Base-by-base conservation (phyloP, 2,113 vertebrate genomes). In the Apistogramma diplotaenia region DNA sequence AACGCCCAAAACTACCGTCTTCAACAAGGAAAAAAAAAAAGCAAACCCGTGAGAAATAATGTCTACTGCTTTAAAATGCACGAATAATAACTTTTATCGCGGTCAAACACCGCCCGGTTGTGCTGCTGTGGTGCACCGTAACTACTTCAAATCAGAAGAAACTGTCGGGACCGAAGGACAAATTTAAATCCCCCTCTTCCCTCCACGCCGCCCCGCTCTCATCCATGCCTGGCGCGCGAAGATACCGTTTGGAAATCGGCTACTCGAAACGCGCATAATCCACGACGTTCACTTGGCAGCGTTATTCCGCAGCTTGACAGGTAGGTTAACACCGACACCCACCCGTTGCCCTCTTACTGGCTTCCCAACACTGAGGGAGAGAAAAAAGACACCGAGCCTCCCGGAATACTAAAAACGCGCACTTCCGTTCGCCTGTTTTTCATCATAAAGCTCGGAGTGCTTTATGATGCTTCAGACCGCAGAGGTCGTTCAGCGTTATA, bases 151-250 rank as follows among this genome's bases (percentile, higher is more conserved):
- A 55, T 79, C 81, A 85, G 33, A 82, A 87, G 81, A 82, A 72
- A 78, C 80, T 35, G 86, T 35, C 78, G 78, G 88, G 89, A 79
- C 86, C 81, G 80, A 56, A 61, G 73, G 87, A 80, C 62, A 82
- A n/a, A 90, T 93, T 94, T 93, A 94, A 93, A 94, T 84, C 85
- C 89, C 93, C 77, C 86, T 89, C 83, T 93, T 83, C 70, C 21
- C 72, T 85, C 85, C 87, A 56, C 78, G 75, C 51, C 77, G 78
- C 51, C 53, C 58, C 59, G 78, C 31, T 82, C 75, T 74, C 0
- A 76, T 51, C 89, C 93, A 94, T 93, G 89, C 80, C 84, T 61
- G 58, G 29, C 43, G 53, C 79, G 54, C 1, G n/a, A 27, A 25
- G 18, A 12, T 3, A 1, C 29, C 56, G 7, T 35, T 11, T 8